phyloP scores from a whole-genome alignment of 2,888 invertebrate species.

The Electrophaes corylata region DNA sequence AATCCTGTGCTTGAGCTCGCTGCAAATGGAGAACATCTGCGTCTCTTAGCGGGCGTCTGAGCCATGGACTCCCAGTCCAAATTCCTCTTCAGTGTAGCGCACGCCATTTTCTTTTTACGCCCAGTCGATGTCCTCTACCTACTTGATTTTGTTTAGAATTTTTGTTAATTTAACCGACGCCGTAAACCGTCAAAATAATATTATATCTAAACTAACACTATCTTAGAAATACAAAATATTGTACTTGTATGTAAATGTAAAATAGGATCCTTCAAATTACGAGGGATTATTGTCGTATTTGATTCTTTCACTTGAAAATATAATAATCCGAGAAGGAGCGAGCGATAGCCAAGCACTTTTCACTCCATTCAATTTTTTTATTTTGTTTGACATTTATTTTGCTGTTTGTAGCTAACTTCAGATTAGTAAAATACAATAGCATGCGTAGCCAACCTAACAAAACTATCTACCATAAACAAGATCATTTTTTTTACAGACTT shows the following conservation, averaged over 20 bases:
- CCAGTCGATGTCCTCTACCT: slow-evolving; percentile 80
- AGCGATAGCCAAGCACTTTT: slow-evolving; percentile 52
- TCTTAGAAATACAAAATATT: slow-evolving; percentile 58
- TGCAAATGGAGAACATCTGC: slow-evolving; percentile 96
- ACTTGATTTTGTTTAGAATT: slow-evolving; percentile 60
- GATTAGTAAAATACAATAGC: too few relatives aligned
- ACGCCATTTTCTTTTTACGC: slow-evolving; percentile 94
- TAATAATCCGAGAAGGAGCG: slow-evolving; percentile 53
- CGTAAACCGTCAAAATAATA: slow-evolving; percentile 67
- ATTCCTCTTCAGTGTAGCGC: slow-evolving; percentile 97
- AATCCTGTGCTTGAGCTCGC: slow-evolving; percentile 80
- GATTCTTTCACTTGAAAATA: slow-evolving; percentile 65
- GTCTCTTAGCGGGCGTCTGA: slow-evolving; percentile 93
- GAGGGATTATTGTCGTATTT: slow-evolving; percentile 62
- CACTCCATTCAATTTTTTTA: slow-evolving; percentile 64
- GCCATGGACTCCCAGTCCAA: slow-evolving; percentile 97
- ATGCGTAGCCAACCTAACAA: not conserved
- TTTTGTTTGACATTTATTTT: slow-evolving; percentile 68
- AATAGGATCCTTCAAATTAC: slow-evolving; percentile 68
- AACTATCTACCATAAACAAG: not conserved
- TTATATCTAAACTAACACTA: slow-evolving; percentile 54
- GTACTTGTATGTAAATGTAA: slow-evolving; percentile 54
- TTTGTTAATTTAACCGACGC: slow-evolving; percentile 60
- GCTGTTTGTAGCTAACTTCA: slow-evolving; percentile 38
- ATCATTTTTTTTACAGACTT: too few relatives aligned